Evolutionary conservation across 1,140 invertebrate species (phyloP).

Genomic region (Sycobia sp.): DNA sequence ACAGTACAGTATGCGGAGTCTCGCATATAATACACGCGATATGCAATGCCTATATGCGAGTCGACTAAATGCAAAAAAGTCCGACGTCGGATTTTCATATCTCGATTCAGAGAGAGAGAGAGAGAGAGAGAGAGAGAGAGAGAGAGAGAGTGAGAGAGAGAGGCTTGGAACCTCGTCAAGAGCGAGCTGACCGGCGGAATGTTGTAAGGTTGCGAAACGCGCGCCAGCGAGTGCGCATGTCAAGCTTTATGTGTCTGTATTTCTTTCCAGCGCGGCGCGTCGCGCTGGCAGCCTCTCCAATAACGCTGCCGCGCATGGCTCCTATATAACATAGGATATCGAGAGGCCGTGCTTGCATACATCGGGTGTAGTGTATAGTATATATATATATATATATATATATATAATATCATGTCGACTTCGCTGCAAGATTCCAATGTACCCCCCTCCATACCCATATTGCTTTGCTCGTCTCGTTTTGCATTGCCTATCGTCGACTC

Average conservation of each 20-base stretch:
- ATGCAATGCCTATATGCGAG: conserved; percentile 20
- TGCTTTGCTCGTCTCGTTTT: too few species aligned
- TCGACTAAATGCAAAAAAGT: conserved; percentile 16
- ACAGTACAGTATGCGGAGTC: too few species aligned
- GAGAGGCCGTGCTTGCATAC: conserved; percentile 2
- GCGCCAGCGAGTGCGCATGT: neutral
- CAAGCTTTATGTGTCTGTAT: conserved; percentile 23
- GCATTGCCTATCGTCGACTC: too few species aligned
- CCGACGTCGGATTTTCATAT: conserved; percentile 34
- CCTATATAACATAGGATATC: too few species aligned
- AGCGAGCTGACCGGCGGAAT: conserved; percentile 27
- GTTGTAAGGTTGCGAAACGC: conserved; percentile 34
- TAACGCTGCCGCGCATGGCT: neutral
- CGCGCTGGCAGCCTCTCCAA: conserved; percentile 11
- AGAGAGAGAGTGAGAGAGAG: neutral
- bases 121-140: neutral
- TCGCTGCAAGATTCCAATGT: too few species aligned
- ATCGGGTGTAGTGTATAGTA: too few species aligned
- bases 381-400: too few species aligned
- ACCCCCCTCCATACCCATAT: too few species aligned
- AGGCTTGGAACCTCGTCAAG: neutral
- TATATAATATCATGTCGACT: too few species aligned
- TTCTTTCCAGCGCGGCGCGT: conserved; percentile 16
- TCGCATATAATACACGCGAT: too few species aligned
- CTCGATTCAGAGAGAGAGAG: conserved; percentile 22